Percentiles rank a stretch among this genome's conserved stretches.
Evolutionary conservation across 2,888 invertebrate genomes (phyloP).

Genomic region (Diploptera punctata): DNA sequence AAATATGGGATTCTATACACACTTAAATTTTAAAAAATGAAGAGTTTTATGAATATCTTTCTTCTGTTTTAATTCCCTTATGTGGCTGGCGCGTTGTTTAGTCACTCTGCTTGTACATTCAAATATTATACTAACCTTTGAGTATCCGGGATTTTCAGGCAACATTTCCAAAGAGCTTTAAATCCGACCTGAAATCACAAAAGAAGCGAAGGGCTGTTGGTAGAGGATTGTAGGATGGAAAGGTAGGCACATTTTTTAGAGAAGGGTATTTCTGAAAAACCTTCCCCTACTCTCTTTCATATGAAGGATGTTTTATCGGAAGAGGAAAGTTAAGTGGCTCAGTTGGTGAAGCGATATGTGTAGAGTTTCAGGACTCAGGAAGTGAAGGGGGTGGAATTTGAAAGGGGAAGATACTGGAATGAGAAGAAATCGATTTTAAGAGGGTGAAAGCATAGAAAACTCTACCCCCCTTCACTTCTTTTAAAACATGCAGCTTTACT

Average conservation of each 20-base stretch:
- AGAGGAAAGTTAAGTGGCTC: constrained; percentile 29
- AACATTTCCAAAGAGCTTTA: constrained; percentile 20
- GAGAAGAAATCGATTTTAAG: constrained; percentile 11
- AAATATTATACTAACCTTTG: constrained; percentile 15
- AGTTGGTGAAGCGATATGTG: constrained; percentile 21
- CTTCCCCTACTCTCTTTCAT: constrained; percentile 6
- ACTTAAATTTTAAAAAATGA: too few relatives aligned
- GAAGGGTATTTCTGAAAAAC: constrained; percentile 17
- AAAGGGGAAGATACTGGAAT: background rate
- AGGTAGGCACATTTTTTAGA: constrained; percentile 9
- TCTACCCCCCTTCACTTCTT: background rate
- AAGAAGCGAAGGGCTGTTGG: constrained; percentile 11
- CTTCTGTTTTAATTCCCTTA: background rate
- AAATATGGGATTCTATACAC: too few relatives aligned
- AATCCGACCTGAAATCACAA: constrained; percentile 17
- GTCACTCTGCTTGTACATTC: too few relatives aligned
- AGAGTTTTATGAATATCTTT: too few relatives aligned
- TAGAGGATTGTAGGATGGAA: constrained; percentile 13
- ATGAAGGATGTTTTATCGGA: constrained; percentile 29
- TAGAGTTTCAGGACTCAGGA: background rate
- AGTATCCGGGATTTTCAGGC: constrained; percentile 1
- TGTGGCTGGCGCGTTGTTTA: constrained; percentile 4
- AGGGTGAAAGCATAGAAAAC: background rate
- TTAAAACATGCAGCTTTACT: constrained; percentile 6
- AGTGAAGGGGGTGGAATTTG: background rate